Conservation (phyloP, 2,797 vertebrate species). For the Decapterus maruadsi region DNA sequence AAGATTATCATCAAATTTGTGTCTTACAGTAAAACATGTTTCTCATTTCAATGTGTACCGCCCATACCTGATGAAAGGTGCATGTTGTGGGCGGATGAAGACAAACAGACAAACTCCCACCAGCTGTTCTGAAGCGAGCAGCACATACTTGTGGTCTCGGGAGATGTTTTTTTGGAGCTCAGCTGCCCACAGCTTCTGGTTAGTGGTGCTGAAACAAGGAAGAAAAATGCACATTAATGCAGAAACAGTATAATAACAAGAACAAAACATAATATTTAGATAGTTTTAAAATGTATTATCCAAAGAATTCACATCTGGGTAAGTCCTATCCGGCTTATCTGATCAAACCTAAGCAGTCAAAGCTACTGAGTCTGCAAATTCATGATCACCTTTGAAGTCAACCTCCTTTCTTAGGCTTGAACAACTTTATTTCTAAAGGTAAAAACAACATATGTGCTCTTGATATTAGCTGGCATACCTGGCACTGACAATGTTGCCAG, state of each 20-base stretch:
- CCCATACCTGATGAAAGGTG: slow-evolving; percentile 87
- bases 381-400: background rate
- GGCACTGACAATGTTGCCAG: slow-evolving; percentile 98
- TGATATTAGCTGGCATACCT: slow-evolving; percentile 84
- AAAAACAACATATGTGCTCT: too few relatives aligned
- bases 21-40: too few relatives aligned
- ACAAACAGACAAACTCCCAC: slow-evolving; percentile 98
- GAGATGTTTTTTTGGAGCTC: slow-evolving; percentile 99
- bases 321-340: background rate
- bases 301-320: background rate
- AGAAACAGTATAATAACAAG: background rate
- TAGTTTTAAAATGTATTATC: background rate
- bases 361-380: background rate
- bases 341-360: background rate
- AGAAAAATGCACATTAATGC: background rate
- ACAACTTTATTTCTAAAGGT: background rate
- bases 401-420: background rate
- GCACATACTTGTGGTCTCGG: slow-evolving; percentile 96
- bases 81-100: slow-evolving; percentile 97
- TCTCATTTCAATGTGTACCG: background rate
- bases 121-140: slow-evolving; percentile 97
- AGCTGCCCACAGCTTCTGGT: slow-evolving; percentile 99
- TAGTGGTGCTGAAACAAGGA: slow-evolving; percentile 91
- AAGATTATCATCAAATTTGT: background rate
- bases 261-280: background rate